Percentiles rank a stretch among this genome's conserved stretches.
Evolutionary conservation across 2,797 vertebrate genomes (phyloP).

Genomic region (Ceyx erithaca): DNA sequence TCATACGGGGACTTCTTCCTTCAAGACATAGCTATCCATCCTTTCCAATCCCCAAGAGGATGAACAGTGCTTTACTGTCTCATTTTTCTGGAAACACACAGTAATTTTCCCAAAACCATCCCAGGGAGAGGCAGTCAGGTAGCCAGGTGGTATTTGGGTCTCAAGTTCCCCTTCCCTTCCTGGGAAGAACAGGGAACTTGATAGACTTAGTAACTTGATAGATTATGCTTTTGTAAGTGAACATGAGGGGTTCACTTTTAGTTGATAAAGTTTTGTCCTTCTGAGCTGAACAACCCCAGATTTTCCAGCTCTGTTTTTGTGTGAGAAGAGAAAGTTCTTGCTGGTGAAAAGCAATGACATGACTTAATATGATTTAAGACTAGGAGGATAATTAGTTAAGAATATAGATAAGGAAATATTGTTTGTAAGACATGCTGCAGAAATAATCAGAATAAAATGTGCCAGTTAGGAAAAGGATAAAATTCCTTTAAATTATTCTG

Average conservation of each 20-base stretch:
- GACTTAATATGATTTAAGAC: background rate
- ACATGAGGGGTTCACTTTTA: background rate
- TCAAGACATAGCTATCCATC: background rate
- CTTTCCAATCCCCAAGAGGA: background rate
- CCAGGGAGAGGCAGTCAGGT: background rate
- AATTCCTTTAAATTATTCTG: background rate
- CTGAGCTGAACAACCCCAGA: background rate
- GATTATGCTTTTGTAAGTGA: background rate
- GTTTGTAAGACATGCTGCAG: background rate
- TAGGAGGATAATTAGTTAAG: background rate
- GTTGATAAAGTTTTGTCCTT: background rate
- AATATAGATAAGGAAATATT: background rate
- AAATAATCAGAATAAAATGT: background rate
- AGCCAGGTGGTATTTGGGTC: background rate
- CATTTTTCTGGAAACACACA: background rate
- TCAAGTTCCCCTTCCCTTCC: background rate
- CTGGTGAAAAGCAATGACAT: background rate
- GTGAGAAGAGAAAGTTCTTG: background rate
- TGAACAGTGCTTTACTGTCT: background rate
- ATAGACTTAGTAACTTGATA: background rate
- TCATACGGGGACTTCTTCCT: background rate
- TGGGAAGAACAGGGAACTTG: background rate
- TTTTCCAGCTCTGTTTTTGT: background rate
- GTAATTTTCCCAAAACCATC: background rate
- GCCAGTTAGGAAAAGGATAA: background rate